phyloP scores from a whole-genome alignment of 2,888 invertebrate genomes.

The Lapara coniferarum region DNA sequence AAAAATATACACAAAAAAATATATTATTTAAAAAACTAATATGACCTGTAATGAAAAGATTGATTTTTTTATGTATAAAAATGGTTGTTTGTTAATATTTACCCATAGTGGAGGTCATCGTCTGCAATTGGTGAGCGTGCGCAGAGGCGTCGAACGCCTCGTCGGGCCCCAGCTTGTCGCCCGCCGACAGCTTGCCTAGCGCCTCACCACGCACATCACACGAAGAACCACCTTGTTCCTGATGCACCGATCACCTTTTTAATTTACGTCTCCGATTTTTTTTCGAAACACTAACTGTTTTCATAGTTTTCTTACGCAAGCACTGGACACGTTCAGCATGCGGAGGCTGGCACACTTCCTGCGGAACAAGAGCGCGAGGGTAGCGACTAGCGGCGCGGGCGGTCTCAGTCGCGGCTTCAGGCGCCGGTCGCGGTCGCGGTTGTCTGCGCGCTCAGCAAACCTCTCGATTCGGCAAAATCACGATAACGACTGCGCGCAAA shows the following conservation, averaged over 20 bases:
- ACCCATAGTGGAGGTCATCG: slow-evolving; percentile 83
- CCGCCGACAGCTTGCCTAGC: slow-evolving; percentile 75
- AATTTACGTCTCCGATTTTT: slow-evolving; percentile 74
- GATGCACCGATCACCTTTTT: slow-evolving; percentile 75
- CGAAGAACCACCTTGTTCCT: slow-evolving; percentile 62
- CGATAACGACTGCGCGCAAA: slow-evolving; percentile 84
- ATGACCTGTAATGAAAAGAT: neutral
- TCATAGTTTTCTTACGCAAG: slow-evolving; percentile 72
- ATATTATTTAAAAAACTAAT: neutral
- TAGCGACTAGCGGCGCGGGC: slow-evolving; percentile 54
- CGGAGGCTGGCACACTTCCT: slow-evolving; percentile 68
- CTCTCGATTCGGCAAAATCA: slow-evolving; percentile 83
- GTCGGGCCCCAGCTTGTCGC: slow-evolving; percentile 72
- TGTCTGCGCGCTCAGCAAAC: slow-evolving; percentile 69
- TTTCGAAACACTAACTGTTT: slow-evolving; percentile 70
- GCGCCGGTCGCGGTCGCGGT: slow-evolving; percentile 50
- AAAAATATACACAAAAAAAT: neutral
- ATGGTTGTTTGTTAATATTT: slow-evolving; percentile 53
- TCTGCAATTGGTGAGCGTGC: slow-evolving; percentile 75
- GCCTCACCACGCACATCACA: slow-evolving; percentile 72
- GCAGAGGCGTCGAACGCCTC: slow-evolving; percentile 76
- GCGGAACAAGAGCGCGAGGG: slow-evolving; percentile 59
- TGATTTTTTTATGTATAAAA: neutral
- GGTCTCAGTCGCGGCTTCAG: slow-evolving; percentile 39
- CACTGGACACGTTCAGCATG: slow-evolving; percentile 69